These are phyloP conservation scores for Ischnura elegans DNA, from an alignment of 2,888 invertebrate species.

Conservation along the genomic window DNA sequence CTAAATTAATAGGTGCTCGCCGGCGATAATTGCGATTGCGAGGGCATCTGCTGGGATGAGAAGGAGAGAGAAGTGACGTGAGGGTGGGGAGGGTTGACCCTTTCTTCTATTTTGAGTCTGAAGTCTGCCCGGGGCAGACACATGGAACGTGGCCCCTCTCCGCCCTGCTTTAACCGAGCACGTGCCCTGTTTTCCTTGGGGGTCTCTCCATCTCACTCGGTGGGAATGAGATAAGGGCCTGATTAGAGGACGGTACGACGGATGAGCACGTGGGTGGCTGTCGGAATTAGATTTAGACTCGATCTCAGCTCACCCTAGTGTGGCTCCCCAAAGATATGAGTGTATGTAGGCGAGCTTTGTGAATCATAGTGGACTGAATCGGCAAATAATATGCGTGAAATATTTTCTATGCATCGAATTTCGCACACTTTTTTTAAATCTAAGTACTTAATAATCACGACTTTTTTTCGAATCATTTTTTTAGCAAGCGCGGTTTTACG, in stretches of 20 bases:
- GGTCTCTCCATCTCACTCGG: neutral
- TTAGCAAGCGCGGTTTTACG: too few species aligned
- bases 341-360: too few species aligned
- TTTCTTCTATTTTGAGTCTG: neutral
- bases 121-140: neutral
- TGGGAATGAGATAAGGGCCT: neutral
- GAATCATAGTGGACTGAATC: too few species aligned
- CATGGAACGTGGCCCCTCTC: neutral
- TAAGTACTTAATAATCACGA: too few species aligned
- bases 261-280: neutral
- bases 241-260: neutral
- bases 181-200: neutral
- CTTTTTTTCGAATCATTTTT: too few species aligned
- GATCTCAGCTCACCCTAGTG: too few species aligned
- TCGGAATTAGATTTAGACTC: too few species aligned
- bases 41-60: neutral
- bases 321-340: too few species aligned
- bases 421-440: too few species aligned
- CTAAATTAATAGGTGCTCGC: neutral
- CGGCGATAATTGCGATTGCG: constrained; percentile 17
- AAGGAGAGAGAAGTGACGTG: neutral
- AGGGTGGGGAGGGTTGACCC: neutral
- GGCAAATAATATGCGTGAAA: too few species aligned
- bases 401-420: too few species aligned
- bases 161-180: neutral